Evolutionary conservation across 2,888 invertebrate genomes (phyloP).

Genomic region (Drosophila macrospina): DNA sequence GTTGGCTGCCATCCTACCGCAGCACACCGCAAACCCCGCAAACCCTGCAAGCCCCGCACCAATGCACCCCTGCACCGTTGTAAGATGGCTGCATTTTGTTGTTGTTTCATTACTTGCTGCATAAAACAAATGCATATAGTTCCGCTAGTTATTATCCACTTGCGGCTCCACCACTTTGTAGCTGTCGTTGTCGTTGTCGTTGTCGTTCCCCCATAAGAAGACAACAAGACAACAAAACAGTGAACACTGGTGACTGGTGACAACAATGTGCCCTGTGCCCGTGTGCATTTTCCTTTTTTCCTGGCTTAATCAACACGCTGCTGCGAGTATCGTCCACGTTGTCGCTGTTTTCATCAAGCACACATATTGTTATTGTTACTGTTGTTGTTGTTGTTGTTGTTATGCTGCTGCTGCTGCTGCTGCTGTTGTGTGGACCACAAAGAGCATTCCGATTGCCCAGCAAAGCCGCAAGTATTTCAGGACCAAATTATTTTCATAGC

Average conservation of each 20-base stretch:
- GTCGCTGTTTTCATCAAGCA: conserved; percentile 9
- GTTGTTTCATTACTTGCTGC: conserved; percentile 74
- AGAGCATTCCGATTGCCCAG: conserved; percentile 77
- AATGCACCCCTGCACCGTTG: neutral
- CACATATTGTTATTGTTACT: neutral
- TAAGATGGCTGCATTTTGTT: conserved; percentile 45
- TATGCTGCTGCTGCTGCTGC: conserved; percentile 18
- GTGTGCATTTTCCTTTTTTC: conserved; percentile 27
- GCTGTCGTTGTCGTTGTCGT: conserved; percentile 8
- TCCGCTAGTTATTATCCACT: conserved; percentile 66
- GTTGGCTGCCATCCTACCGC: conserved; percentile 27
- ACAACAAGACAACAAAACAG: conserved; percentile 16
- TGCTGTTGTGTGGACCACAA: conserved; percentile 62
- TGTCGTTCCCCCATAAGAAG: conserved; percentile 13
- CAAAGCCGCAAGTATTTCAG: conserved; percentile 78
- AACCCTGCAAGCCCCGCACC: too few relatives aligned
- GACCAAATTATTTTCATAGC: conserved; percentile 80
- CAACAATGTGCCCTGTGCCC: conserved; percentile 64
- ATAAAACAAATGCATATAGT: conserved; percentile 78
- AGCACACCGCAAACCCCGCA: neutral
- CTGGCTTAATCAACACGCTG: conserved; percentile 73
- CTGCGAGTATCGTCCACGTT: conserved; percentile 36
- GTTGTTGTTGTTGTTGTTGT: conserved; percentile 21
- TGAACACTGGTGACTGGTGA: conserved; percentile 13
- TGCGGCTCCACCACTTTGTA: conserved; percentile 61